Evolutionary conservation across 35 echinoderm and acorn worm species (phyloP).

Genomic region (Ptychodera flava): DNA sequence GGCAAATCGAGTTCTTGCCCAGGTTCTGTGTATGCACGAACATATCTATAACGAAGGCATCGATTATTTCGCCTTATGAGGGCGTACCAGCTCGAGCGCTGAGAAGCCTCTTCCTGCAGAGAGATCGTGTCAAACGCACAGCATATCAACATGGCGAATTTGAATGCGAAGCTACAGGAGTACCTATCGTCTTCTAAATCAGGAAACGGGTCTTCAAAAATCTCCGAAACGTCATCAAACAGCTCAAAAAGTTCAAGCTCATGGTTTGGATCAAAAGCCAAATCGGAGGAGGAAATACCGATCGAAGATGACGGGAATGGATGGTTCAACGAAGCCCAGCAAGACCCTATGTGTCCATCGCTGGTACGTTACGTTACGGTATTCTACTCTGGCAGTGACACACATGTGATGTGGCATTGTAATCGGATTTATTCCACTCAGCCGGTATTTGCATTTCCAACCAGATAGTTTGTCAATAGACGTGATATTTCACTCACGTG

Average conservation of each 20-base stretch:
- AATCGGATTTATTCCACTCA: not conserved
- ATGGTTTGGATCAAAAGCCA: not conserved
- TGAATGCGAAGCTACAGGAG: not conserved
- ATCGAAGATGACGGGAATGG: slow-evolving; percentile 57
- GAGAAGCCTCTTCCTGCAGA: no score
- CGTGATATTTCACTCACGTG: no score
- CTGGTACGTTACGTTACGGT: no score
- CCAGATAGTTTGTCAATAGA: not conserved
- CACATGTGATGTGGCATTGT: no score
- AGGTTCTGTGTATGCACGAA: no score
- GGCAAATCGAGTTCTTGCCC: no score
- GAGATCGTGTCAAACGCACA: no score
- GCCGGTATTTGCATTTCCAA: not conserved
- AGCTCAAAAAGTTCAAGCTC: not conserved
- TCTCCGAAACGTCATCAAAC: not conserved
- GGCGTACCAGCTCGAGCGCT: no score
- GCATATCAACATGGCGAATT: not conserved
- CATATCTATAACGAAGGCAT: no score
- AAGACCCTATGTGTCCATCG: slow-evolving; percentile 82
- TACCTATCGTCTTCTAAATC: not conserved
- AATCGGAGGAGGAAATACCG: not conserved
- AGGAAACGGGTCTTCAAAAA: not conserved
- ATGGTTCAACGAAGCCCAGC: slow-evolving; percentile 87
- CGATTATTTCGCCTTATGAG: no score
- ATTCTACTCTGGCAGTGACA: no score